Evolutionary conservation across 1,140 invertebrate genomes (phyloP).

Genomic region (Carcinoscorpius rotundicauda): DNA sequence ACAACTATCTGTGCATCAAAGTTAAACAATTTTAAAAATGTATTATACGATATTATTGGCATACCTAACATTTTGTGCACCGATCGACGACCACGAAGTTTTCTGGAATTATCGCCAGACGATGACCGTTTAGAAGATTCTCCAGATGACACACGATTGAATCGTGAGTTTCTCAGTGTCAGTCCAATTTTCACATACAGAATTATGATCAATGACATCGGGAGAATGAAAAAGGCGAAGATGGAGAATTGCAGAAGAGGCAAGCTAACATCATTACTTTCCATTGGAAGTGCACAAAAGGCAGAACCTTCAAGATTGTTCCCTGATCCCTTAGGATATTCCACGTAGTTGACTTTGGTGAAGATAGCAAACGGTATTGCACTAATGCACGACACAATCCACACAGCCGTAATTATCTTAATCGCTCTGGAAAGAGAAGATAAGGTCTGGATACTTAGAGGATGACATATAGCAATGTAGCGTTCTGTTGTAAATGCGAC

Average conservation of each 20-base stretch:
- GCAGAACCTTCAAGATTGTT: conserved; percentile 45
- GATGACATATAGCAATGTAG: conserved; percentile 87
- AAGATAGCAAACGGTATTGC: conserved; percentile 59
- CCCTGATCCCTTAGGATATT: conserved; percentile 16
- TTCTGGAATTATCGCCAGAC: not conserved
- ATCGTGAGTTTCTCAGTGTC: conserved; percentile 23
- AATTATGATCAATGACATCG: conserved; percentile 34
- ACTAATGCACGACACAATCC: conserved; percentile 57
- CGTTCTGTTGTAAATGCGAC: conserved; percentile 44
- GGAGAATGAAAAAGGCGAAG: conserved; percentile 36
- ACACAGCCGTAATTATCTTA: conserved; percentile 59
- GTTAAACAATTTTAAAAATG: no score
- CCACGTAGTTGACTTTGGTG: conserved; percentile 10
- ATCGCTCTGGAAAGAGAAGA: conserved; percentile 61
- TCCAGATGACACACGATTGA: not conserved
- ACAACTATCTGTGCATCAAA: no score
- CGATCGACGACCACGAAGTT: not conserved
- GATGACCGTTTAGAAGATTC: not conserved
- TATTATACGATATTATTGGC: not conserved
- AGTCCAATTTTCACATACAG: conserved; percentile 36
- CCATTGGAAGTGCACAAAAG: conserved; percentile 49
- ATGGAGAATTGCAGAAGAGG: conserved; percentile 28
- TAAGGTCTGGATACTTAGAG: conserved; percentile 59
- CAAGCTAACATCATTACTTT: conserved; percentile 5
- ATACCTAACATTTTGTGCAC: conserved; percentile 10